A percentile compares a stretch with the other conserved stretches of the same genome.
These are phyloP conservation scores for Pheosia gnoma DNA, from an alignment of 2,888 invertebrate genomes.

Conservation along the genomic window DNA sequence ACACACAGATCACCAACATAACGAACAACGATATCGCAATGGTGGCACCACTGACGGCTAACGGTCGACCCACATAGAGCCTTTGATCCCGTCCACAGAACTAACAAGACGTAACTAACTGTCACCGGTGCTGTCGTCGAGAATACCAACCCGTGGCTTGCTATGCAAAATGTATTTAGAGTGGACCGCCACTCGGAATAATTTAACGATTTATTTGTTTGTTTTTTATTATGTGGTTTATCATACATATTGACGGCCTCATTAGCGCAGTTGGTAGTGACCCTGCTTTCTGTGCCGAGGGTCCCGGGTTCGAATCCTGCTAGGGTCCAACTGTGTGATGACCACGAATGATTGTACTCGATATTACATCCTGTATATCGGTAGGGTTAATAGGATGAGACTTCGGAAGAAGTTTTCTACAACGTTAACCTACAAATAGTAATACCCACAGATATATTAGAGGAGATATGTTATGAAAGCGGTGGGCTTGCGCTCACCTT, in stretches of 20 bases:
- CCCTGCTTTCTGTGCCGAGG: no score
- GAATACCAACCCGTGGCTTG: conserved; percentile 3
- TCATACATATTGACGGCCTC: neutral
- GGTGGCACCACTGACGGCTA: conserved; percentile 4
- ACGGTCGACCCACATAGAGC: conserved; percentile 8
- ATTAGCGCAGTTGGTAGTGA: no score
- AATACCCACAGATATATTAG: no score
- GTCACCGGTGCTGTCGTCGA: neutral
- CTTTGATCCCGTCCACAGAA: conserved; percentile 7
- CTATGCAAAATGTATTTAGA: conserved; percentile 5
- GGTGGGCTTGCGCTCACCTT: no score
- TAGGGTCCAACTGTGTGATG: no score
- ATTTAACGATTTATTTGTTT: neutral
- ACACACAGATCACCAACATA: conserved; percentile 1
- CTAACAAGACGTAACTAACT: conserved; percentile 6
- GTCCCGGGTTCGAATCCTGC: no score
- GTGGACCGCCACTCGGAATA: neutral
- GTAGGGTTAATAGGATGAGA: no score
- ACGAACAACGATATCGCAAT: neutral
- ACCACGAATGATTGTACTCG: no score
- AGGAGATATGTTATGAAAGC: no score
- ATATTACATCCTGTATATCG: no score
- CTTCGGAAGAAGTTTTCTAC: no score
- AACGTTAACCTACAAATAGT: no score
- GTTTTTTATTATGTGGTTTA: neutral